These are phyloP conservation scores for Gerris buenoi DNA, from an alignment of 1,140 invertebrate species.

Conservation along the genomic window DNA sequence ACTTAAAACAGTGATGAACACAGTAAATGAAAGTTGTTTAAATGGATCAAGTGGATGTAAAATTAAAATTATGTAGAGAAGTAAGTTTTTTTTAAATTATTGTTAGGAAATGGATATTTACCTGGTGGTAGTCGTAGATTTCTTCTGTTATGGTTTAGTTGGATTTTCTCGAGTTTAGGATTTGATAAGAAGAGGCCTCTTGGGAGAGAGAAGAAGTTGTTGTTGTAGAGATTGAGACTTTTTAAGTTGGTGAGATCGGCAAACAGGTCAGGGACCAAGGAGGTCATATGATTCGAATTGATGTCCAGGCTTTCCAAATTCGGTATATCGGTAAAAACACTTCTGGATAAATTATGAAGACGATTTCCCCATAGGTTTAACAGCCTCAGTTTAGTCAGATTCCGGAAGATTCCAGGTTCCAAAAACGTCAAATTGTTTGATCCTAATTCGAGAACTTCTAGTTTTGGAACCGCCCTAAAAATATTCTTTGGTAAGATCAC, in stretches of 20 bases:
- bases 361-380: slow-evolving; percentile 47
- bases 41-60: too few relatives aligned
- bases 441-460: slow-evolving; percentile 43
- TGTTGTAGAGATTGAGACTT: slow-evolving; percentile 40
- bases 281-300: slow-evolving; percentile 41
- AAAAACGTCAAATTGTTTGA: slow-evolving; percentile 40
- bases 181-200: slow-evolving; percentile 38
- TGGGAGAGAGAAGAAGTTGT: slow-evolving; percentile 42
- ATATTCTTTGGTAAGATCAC: slow-evolving; percentile 25
- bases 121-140: slow-evolving; percentile 36
- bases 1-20: too few relatives aligned
- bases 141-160: slow-evolving; percentile 38
- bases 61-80: too few relatives aligned
- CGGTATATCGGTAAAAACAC: slow-evolving; percentile 39
- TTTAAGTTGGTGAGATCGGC: slow-evolving; percentile 38
- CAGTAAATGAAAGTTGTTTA: too few relatives aligned
- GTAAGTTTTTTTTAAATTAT: too few relatives aligned
- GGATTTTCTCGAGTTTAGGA: slow-evolving; percentile 34
- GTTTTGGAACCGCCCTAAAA: slow-evolving; percentile 30
- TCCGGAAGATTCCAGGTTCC: slow-evolving; percentile 39
- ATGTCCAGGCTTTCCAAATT: slow-evolving; percentile 42
- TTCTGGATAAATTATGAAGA: slow-evolving; percentile 37
- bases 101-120: background rate
- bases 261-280: slow-evolving; percentile 40
- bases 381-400: slow-evolving; percentile 36